Evolutionary conservation across 1,140 invertebrate genomes (phyloP).

Genomic region (Heliconius nattereri): DNA sequence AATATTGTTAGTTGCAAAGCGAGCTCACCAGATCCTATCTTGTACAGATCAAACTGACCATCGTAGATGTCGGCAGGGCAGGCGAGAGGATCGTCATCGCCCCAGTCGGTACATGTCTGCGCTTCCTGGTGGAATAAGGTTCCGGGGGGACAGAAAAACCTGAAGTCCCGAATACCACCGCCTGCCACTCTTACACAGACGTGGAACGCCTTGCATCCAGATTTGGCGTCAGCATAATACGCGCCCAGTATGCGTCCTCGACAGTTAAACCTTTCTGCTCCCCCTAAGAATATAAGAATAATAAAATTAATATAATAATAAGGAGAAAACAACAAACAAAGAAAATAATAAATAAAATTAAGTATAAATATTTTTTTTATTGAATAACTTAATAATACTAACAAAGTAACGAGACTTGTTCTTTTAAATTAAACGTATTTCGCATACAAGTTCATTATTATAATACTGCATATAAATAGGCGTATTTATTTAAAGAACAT

Average conservation of each 20-base stretch:
- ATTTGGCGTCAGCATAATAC: conserved; percentile 95
- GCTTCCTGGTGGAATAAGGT: conserved; percentile 96
- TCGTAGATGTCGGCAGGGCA: conserved; percentile 90
- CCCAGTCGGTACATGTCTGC: conserved; percentile 95
- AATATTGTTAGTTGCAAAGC: conserved; percentile 71
- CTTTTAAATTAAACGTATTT: too few species aligned
- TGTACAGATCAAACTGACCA: conserved; percentile 92
- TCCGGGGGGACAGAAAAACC: conserved; percentile 94
- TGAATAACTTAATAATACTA: too few species aligned
- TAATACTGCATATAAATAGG: background rate
- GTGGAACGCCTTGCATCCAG: conserved; percentile 96
- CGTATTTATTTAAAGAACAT: background rate
- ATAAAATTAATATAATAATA: background rate
- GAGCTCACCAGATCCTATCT: conserved; percentile 86
- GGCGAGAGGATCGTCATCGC: conserved; percentile 87
- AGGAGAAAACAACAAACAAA: too few species aligned
- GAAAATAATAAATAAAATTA: too few species aligned
- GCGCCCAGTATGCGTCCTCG: conserved; percentile 93
- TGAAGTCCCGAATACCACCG: conserved; percentile 88
- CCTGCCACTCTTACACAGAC: conserved; percentile 92
- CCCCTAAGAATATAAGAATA: conserved; percentile 81
- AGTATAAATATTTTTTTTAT: too few species aligned
- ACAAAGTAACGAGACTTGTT: too few species aligned
- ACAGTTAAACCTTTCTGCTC: conserved; percentile 92
- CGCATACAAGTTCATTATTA: background rate